phyloP scores from a whole-genome alignment of 2,888 invertebrate genomes.

The Apodemia duryi region DNA sequence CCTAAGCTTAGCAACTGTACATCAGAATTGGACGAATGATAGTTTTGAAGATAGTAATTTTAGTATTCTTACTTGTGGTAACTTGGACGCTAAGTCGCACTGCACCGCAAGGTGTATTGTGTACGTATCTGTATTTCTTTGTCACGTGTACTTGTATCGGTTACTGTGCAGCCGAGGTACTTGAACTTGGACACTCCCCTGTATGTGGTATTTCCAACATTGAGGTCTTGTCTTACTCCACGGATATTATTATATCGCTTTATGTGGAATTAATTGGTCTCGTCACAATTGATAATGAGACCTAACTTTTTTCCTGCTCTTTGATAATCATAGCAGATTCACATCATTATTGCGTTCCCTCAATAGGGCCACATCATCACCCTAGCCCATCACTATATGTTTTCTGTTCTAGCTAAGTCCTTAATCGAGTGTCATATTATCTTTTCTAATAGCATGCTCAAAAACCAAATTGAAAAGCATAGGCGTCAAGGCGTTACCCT shows the following conservation, averaged over 20 bases:
- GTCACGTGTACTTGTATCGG: neutral
- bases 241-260: neutral
- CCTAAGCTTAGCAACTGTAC: no score
- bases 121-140: neutral
- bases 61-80: no score
- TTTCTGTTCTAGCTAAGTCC: neutral
- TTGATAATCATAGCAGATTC: neutral
- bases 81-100: no score
- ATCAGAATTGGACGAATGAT: no score
- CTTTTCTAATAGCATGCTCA: neutral
- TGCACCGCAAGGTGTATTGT: neutral
- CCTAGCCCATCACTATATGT: neutral
- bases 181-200: neutral
- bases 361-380: neutral
- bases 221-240: neutral
- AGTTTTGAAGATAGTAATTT: no score
- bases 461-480: slow-evolving; percentile 11
- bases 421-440: neutral
- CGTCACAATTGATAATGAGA: neutral
- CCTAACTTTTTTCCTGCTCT: neutral
- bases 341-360: neutral
- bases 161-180: neutral
- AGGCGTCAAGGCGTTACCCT: slow-evolving; percentile 22
- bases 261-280: neutral
- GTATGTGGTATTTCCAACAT: neutral